These are phyloP conservation scores for Drosophila hamatofila DNA, from an alignment of 2,888 invertebrate genomes.

Conservation along the genomic window DNA sequence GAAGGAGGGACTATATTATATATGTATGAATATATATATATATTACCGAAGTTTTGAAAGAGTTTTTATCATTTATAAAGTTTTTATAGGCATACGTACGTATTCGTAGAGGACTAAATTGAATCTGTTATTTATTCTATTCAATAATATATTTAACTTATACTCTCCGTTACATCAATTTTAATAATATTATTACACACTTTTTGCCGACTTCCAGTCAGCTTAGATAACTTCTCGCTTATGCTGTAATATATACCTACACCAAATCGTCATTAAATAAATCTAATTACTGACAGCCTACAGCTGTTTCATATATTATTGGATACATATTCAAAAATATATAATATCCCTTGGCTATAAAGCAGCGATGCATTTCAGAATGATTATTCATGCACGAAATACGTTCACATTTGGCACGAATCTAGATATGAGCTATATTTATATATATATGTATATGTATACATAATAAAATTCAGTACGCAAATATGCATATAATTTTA, in stretches of 20 bases:
- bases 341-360: constrained; percentile 1
- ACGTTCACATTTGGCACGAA: constrained; percentile 21
- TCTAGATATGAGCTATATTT: constrained; percentile 2
- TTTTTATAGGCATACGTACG: no score
- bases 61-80: no score
- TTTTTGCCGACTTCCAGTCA: no score
- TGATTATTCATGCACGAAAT: constrained; percentile 30
- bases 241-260: neutral
- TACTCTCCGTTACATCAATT: neutral
- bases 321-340: neutral
- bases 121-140: no score
- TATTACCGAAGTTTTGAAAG: no score
- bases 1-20: no score
- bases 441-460: neutral
- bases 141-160: no score
- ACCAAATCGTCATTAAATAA: neutral
- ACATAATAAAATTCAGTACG: neutral
- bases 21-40: no score
- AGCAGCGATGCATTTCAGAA: constrained; percentile 16
- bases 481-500: constrained; percentile 26
- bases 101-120: no score
- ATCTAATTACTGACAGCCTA: neutral
- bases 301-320: neutral
- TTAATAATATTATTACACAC: neutral
- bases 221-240: neutral